Base-by-base conservation (phyloP, 2,797 vertebrate genomes). In the Sebastiscus albofasciatus region DNA sequence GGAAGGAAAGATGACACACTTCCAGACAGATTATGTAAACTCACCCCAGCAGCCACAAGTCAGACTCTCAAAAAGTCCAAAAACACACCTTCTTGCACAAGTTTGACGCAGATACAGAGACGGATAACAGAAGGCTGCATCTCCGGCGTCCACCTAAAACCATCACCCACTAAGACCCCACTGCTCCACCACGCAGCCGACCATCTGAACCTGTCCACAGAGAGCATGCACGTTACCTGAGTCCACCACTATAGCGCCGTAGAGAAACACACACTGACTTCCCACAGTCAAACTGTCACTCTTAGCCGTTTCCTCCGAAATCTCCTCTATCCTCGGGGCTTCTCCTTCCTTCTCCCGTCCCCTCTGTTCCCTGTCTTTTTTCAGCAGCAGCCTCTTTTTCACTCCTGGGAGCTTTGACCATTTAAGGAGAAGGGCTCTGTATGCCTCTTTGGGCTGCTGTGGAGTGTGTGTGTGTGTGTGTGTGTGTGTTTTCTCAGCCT, bases 341-440 rank as follows among this genome's bases (percentile, higher is more conserved):
- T 96, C 95, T 96, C 94, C 89, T 93, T 92, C 95, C 95, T 94
- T 95, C 91, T 93, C 92, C 96, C 96, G 96, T 96, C 94, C 92
- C 92, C 95, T 97, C 96, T 94, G 97, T 96, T 96, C 90, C 86
- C 87, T 95, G 95, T 95, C 95, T 96, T 94, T 94, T 96, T 95
- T 94, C 94, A 94, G 94, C 95, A 95, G 94, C 97, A 97, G 96
- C 97, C 97, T 97, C 97, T 96, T 95, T 95, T 96, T 96, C 97
- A 97, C 97, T 99, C 97, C 96, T 96, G 97, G 98, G 98, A 99
- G 97, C 98, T 99, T 98, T 99, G 98, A 99, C 98, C 98, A 99
- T 99, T 99, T 99, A 99, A 99, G 98, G 98, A 98, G 97, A 99
- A 98, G 96, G 92, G 96, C 95, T 98, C 96, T 96, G 97, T 96